A percentile compares a stretch with the other conserved stretches of the same genome.
phyloP scores from a whole-genome alignment of 2,113 vertebrate species.

The Amazona guildingii region DNA sequence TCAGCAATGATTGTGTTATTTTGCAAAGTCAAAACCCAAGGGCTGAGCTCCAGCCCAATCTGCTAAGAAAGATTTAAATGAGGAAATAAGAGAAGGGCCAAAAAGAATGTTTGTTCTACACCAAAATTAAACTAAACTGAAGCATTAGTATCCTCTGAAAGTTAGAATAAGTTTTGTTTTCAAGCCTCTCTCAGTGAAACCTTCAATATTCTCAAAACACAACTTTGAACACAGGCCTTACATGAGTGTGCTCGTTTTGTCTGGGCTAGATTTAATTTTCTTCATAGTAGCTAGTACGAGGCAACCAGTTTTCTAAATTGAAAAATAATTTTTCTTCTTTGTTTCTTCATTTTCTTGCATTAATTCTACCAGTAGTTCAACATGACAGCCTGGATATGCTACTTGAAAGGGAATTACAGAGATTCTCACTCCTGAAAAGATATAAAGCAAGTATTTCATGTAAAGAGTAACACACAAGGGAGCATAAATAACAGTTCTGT shows the following conservation, averaged over 20 bases:
- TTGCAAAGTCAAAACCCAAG: not conserved
- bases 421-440: not conserved
- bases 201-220: not conserved
- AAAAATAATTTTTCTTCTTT: not conserved
- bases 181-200: not conserved
- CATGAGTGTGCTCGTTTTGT: not conserved
- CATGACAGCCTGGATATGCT: not conserved
- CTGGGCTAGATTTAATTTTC: not conserved
- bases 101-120: not conserved
- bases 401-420: not conserved
- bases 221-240: not conserved
- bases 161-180: not conserved
- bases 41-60: not conserved
- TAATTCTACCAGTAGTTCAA: not conserved
- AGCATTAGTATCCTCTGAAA: not conserved
- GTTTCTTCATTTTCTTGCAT: not conserved
- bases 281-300: not conserved
- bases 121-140: not conserved
- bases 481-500: slow-evolving; percentile 3
- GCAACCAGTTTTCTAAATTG: not conserved
- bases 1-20: not conserved
- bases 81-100: not conserved
- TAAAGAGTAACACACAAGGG: not conserved
- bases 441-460: not conserved
- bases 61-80: not conserved